phyloP scores from a whole-genome alignment of 2,888 invertebrate genomes.

The Drosophila pseudotalamancana region DNA sequence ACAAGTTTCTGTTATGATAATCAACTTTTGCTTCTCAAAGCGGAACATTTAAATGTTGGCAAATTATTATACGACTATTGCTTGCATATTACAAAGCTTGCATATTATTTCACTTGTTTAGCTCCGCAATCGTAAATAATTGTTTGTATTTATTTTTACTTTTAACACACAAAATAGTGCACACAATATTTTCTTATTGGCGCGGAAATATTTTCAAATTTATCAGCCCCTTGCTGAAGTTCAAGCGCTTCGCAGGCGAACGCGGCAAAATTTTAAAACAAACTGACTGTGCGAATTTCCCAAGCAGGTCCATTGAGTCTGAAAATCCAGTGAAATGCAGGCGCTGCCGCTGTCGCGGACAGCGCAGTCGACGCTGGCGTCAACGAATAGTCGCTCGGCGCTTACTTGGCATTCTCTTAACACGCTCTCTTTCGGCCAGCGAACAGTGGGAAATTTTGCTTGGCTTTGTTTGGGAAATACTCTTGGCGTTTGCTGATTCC shows the following conservation, averaged over 20 bases:
- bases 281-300: conserved; percentile 81
- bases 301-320: conserved; percentile 72
- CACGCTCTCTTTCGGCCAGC: conserved; percentile 30
- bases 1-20: conserved; percentile 21
- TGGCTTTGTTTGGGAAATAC: conserved; percentile 73
- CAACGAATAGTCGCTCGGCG: conserved; percentile 29
- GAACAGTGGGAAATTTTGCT: conserved; percentile 65
- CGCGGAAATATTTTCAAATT: conserved; percentile 4
- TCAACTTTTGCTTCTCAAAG: conserved; percentile 8
- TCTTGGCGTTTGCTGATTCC: conserved; percentile 29
- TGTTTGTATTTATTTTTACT: background rate
- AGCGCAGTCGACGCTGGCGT: conserved; percentile 26
- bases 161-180: background rate
- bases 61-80: conserved; percentile 25
- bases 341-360: conserved; percentile 31
- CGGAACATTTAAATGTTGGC: conserved; percentile 31
- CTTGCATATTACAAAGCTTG: background rate
- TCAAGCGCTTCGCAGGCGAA: conserved; percentile 43
- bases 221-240: background rate
- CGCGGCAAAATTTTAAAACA: conserved; percentile 77
- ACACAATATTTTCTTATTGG: conserved; percentile 12
- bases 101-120: too few species aligned
- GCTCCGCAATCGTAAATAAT: too few species aligned
- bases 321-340: conserved; percentile 63
- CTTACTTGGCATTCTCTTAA: conserved; percentile 10